Percentiles rank a stretch among this genome's conserved stretches.
Conservation (phyloP, 1,140 invertebrate species). For the Drosophila burlai region DNA sequence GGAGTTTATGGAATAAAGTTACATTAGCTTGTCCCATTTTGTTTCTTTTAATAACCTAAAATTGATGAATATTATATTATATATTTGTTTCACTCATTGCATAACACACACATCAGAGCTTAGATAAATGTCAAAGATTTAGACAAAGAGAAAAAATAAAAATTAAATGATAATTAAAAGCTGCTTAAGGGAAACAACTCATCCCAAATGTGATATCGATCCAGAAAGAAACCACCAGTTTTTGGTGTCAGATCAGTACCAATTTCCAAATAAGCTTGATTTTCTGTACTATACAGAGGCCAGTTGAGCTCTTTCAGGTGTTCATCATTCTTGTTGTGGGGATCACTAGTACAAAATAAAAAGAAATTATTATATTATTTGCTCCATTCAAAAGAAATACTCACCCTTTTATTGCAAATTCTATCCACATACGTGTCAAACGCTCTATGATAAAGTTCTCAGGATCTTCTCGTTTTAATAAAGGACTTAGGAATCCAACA, state of each 20-base stretch:
- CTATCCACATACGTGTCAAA: constrained; percentile 85
- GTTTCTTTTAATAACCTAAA: too few species aligned
- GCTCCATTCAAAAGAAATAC: background rate
- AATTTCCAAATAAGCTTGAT: constrained; percentile 86
- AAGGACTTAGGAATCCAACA: constrained; percentile 79
- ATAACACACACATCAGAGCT: background rate
- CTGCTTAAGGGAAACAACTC: constrained; percentile 85
- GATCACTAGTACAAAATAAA: constrained; percentile 48
- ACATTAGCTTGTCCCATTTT: too few species aligned
- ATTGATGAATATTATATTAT: too few species aligned
- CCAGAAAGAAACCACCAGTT: constrained; percentile 85
- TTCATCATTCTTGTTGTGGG: constrained; percentile 59
- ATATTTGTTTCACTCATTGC: background rate
- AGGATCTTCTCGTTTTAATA: constrained; percentile 84
- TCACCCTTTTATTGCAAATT: constrained; percentile 86
- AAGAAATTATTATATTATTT: background rate
- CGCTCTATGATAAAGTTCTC: constrained; percentile 86
- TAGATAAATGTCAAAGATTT: background rate
- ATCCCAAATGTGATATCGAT: constrained; percentile 87
- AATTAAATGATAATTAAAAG: constrained; percentile 3
- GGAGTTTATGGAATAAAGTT: too few species aligned
- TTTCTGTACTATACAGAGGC: constrained; percentile 85
- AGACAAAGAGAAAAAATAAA: background rate
- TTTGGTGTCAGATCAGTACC: constrained; percentile 83
- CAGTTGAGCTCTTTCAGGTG: constrained; percentile 84